Evolutionary conservation across 1,140 invertebrate genomes (phyloP).

Genomic region (Drosophila lowei): DNA sequence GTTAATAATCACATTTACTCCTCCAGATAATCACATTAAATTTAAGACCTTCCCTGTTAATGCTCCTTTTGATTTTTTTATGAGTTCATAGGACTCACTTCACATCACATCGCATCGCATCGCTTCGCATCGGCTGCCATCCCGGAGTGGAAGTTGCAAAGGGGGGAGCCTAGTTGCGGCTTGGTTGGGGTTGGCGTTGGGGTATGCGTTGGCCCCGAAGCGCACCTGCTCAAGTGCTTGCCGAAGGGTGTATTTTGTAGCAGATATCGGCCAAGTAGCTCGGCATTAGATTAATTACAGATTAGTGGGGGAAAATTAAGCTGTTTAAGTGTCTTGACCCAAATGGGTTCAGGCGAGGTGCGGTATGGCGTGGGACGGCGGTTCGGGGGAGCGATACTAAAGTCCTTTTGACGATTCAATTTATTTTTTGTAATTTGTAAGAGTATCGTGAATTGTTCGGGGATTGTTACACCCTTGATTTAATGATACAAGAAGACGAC

Average conservation of each 20-base stretch:
- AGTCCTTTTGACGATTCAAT: constrained; percentile 1
- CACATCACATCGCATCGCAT: constrained; percentile 5
- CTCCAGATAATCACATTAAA: constrained; percentile 75
- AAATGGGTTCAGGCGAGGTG: constrained; percentile 36
- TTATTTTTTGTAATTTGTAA: not conserved
- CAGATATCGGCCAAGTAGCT: constrained; percentile 21
- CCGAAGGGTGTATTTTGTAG: not conserved
- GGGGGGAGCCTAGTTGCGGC: constrained; percentile 18
- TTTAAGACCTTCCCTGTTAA: constrained; percentile 53
- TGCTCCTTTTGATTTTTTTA: constrained; percentile 67
- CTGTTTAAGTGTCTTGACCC: constrained; percentile 49
- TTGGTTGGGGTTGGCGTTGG: not conserved
- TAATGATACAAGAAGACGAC: not conserved
- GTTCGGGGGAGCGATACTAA: no score
- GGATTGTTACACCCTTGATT: no score
- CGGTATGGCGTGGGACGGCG: no score
- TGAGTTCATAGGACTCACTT: constrained; percentile 42
- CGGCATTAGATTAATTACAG: constrained; percentile 56
- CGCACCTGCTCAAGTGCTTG: constrained; percentile 6
- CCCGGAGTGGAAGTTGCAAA: not conserved
- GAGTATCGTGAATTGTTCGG: no score
- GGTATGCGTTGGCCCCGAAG: no score
- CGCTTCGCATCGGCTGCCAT: constrained; percentile 4
- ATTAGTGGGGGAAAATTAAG: constrained; percentile 51
- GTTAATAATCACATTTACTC: constrained; percentile 79